Conservation (phyloP, 1,140 invertebrate genomes). For the Sycobia sp. region DNA sequence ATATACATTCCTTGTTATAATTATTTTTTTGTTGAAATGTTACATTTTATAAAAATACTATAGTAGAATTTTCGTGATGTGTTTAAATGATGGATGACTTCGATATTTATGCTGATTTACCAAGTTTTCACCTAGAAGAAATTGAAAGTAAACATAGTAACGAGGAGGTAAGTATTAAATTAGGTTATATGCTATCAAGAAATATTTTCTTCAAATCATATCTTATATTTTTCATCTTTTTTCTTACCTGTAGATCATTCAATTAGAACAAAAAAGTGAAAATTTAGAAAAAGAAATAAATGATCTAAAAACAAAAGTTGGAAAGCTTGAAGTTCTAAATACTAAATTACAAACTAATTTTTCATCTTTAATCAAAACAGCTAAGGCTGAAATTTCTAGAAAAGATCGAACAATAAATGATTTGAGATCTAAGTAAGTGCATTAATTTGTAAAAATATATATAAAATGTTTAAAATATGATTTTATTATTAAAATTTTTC, state of each 20-base stretch:
- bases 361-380: slow-evolving; percentile 59
- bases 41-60: too few species aligned
- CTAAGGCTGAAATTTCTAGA: slow-evolving; percentile 57
- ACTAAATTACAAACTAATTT: slow-evolving; percentile 51
- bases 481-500: too few species aligned
- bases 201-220: background rate
- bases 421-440: slow-evolving; percentile 51
- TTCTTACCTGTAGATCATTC: background rate
- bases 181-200: background rate
- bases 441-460: too few species aligned
- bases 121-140: slow-evolving; percentile 31
- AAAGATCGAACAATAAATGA: slow-evolving; percentile 58
- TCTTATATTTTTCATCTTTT: background rate
- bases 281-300: slow-evolving; percentile 38
- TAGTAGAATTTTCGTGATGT: too few species aligned
- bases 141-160: slow-evolving; percentile 34
- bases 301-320: slow-evolving; percentile 33
- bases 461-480: too few species aligned
- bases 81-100: slow-evolving; percentile 49
- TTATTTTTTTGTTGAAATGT: too few species aligned
- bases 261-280: slow-evolving; percentile 16
- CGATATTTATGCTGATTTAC: slow-evolving; percentile 54
- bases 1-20: too few species aligned
- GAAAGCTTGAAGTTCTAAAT: slow-evolving; percentile 41
- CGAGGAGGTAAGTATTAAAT: background rate